phyloP scores from a whole-genome alignment of 2,113 vertebrate species.

The Esox niger region DNA sequence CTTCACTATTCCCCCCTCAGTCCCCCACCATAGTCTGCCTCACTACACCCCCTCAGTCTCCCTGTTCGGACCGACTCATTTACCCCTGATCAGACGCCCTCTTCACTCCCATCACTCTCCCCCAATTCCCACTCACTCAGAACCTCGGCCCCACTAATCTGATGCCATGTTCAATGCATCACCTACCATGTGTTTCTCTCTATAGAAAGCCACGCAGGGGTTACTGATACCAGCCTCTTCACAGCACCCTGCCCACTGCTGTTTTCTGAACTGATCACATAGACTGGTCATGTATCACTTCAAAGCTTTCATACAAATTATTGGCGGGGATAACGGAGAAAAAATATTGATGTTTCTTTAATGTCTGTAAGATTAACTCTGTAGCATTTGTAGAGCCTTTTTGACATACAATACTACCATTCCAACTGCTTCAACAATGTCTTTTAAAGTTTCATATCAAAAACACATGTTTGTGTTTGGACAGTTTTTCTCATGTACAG shows the following conservation, averaged over 20 bases:
- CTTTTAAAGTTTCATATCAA: background rate
- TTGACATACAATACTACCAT: background rate
- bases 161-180: background rate
- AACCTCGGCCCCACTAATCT: background rate
- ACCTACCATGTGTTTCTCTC: slow-evolving; percentile 5
- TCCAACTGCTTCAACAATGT: background rate
- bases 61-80: too few species aligned
- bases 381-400: background rate
- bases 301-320: background rate
- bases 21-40: too few species aligned
- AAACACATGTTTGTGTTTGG: background rate
- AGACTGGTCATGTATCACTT: background rate
- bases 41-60: too few species aligned
- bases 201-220: background rate
- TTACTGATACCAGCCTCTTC: background rate
- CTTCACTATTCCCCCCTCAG: too few species aligned
- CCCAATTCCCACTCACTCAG: too few species aligned
- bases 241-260: background rate
- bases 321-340: background rate
- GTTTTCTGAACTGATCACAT: background rate
- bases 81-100: too few species aligned
- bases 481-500: background rate
- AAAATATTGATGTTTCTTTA: background rate
- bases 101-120: too few species aligned
- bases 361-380: background rate